phyloP scores from a whole-genome alignment of 2,797 vertebrate genomes.

The Lepus townsendii region DNA sequence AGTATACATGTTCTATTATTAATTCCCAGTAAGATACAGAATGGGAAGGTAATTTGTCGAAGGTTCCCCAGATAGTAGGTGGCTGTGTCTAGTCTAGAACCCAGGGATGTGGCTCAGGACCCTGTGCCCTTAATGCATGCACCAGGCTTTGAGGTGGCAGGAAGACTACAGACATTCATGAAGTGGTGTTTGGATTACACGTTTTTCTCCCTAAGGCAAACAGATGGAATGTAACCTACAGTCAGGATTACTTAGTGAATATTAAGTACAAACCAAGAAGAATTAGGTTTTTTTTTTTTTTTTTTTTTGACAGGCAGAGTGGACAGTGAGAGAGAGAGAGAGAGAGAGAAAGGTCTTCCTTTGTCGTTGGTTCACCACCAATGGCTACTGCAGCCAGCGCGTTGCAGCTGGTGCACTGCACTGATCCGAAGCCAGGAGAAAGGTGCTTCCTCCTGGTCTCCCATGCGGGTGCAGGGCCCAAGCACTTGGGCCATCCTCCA shows the following conservation, averaged over 20 bases:
- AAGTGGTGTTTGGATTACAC: conserved; percentile 45
- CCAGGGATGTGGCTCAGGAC: not conserved
- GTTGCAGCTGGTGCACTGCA: too few relatives aligned
- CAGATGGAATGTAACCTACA: conserved; percentile 69
- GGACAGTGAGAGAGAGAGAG: too few relatives aligned
- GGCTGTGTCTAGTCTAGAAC: not conserved
- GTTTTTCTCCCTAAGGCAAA: conserved; percentile 74
- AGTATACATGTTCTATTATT: not conserved
- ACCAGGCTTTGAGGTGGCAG: not conserved
- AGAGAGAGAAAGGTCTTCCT: too few relatives aligned
- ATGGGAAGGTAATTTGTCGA: not conserved
- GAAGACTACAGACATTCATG: not conserved
- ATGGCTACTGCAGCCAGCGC: too few relatives aligned
- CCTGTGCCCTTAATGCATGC: not conserved
- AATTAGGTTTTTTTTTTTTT: conserved; percentile 73
- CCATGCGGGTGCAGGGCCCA: too few relatives aligned
- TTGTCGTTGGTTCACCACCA: too few relatives aligned
- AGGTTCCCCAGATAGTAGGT: not conserved
- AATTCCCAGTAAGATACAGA: not conserved
- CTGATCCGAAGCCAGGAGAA: too few relatives aligned
- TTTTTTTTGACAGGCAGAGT: too few relatives aligned
- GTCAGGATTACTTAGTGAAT: conserved; percentile 78
- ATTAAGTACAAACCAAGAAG: conserved; percentile 80
- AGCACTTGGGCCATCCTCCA: too few relatives aligned
- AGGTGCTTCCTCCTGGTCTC: too few relatives aligned